Evolutionary conservation across 2,888 invertebrate species (phyloP).

Genomic region (Rotaria sp.): DNA sequence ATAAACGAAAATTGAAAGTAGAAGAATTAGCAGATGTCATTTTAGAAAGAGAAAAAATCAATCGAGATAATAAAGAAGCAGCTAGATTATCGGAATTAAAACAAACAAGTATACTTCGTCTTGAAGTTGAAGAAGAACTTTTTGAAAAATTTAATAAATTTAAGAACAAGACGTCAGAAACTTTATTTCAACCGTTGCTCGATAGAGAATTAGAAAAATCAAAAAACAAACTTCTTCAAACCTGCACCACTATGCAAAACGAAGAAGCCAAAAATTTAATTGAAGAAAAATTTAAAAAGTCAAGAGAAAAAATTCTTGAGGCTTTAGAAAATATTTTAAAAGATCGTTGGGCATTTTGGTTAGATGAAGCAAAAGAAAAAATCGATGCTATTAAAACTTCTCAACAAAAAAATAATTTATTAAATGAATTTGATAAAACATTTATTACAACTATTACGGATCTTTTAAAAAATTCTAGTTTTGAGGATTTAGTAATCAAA

Average conservation of each 20-base stretch:
- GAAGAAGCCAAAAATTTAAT: too few relatives aligned
- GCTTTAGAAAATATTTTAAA: neutral
- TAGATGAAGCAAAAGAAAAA: neutral
- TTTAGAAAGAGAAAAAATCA: neutral
- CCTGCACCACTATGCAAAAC: too few relatives aligned
- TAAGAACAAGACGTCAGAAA: neutral
- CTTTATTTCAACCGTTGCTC: too few relatives aligned
- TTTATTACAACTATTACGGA: neutral
- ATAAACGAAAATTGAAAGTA: neutral
- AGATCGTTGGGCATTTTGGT: slow-evolving; percentile 16
- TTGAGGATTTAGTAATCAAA: neutral
- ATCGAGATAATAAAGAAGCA: neutral
- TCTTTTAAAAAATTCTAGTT: neutral
- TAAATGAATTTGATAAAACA: neutral
- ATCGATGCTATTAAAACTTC: neutral
- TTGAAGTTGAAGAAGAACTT: neutral
- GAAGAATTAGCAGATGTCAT: neutral
- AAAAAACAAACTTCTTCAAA: too few relatives aligned
- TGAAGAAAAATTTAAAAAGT: neutral
- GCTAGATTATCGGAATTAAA: neutral
- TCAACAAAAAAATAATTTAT: neutral
- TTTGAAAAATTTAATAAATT: neutral
- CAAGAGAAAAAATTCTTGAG: neutral
- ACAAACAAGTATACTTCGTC: neutral
- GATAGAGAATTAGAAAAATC: too few relatives aligned